phyloP scores from a whole-genome alignment of 2,113 vertebrate genomes.

The Agelaius phoeniceus region DNA sequence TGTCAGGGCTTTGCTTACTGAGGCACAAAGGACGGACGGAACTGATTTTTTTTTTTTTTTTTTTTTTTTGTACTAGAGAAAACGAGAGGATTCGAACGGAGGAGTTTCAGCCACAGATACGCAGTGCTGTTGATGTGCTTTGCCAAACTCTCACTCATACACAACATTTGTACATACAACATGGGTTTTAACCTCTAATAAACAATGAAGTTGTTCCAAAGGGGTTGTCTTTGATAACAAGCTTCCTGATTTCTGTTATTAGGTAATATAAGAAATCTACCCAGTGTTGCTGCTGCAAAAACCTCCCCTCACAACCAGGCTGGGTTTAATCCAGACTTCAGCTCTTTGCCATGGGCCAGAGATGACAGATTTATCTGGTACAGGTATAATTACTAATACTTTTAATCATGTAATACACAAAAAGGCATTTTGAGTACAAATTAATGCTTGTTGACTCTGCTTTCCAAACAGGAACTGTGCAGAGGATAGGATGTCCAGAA shows the following conservation, averaged over 20 bases:
- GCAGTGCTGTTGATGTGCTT: neutral
- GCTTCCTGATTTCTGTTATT: neutral
- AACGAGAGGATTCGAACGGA: rapidly evolving
- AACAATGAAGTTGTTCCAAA: neutral
- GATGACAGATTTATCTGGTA: neutral
- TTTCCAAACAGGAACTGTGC: neutral
- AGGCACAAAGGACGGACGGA: neutral
- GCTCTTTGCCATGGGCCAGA: neutral
- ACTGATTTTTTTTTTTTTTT: neutral
- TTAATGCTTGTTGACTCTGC: rapidly evolving
- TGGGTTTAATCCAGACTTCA: neutral
- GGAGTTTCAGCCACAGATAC: neutral
- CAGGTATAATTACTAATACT: neutral
- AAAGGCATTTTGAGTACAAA: neutral
- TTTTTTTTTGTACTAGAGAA: neutral
- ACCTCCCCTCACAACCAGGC: rapidly evolving
- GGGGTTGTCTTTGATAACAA: neutral
- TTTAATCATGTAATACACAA: neutral
- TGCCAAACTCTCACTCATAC: neutral
- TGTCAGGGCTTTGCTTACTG: neutral
- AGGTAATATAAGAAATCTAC: neutral
- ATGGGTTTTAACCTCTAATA: neutral
- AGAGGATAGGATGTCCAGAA: neutral
- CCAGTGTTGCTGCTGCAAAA: neutral
- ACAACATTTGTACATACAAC: neutral